Evolutionary conservation across 2,888 invertebrate species (phyloP).

Genomic region (Pterostichus madidus): DNA sequence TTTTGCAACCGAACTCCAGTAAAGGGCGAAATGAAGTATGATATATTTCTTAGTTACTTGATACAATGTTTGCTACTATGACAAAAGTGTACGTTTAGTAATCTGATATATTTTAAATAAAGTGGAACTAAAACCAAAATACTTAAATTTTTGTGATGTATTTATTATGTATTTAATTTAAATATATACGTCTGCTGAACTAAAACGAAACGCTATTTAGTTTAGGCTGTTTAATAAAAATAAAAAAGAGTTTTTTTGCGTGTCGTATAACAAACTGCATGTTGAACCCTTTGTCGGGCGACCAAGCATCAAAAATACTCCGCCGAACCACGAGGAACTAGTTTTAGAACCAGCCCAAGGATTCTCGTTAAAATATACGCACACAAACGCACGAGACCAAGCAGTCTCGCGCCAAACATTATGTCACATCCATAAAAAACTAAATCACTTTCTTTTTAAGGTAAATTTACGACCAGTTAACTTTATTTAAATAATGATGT

Average conservation of each 20-base stretch:
- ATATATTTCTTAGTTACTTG: too few species aligned
- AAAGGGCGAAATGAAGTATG: too few species aligned
- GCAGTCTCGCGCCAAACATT: neutral
- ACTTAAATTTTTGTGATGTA: too few species aligned
- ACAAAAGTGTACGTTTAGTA: too few species aligned
- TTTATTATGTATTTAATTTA: too few species aligned
- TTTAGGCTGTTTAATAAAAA: neutral
- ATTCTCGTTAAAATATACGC: slow-evolving; percentile 18
- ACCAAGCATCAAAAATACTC: slow-evolving; percentile 2
- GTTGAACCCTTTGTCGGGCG: slow-evolving; percentile 49
- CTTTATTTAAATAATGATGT: slow-evolving; percentile 9
- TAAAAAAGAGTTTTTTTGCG: neutral
- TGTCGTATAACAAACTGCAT: slow-evolving; percentile 8
- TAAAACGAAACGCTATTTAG: neutral
- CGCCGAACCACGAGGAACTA: slow-evolving; percentile 5
- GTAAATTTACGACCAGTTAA: neutral
- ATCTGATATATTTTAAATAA: too few species aligned
- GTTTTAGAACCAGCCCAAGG: slow-evolving; percentile 52
- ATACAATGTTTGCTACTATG: too few species aligned
- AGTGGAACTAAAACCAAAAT: too few species aligned
- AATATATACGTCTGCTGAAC: too few species aligned
- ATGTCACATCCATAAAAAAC: slow-evolving; percentile 18
- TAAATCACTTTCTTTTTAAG: slow-evolving; percentile 26
- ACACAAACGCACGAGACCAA: neutral
- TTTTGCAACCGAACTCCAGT: too few species aligned